Evolutionary conservation across 2,113 vertebrate genomes (phyloP).

Genomic region (Stigmatopora argus): DNA sequence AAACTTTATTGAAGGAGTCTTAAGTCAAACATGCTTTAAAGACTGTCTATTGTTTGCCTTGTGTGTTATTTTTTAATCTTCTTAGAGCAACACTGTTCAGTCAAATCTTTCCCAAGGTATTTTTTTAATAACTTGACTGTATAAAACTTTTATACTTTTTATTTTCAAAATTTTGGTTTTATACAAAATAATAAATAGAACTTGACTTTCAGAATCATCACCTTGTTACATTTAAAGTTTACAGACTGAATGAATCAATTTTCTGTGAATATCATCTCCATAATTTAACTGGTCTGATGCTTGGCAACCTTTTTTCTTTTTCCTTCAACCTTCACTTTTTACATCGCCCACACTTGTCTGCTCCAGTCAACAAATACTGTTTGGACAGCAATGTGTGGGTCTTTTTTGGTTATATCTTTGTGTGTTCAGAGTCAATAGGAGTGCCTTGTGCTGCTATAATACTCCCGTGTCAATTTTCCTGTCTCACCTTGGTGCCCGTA

Average conservation of each 20-base stretch:
- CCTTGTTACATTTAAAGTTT: not conserved
- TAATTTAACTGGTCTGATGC: conserved; percentile 62
- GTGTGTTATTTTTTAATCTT: conserved; percentile 1
- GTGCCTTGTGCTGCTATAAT: conserved; percentile 39
- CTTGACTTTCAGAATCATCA: not conserved
- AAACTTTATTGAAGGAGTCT: conserved; percentile 47
- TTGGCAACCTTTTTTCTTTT: conserved; percentile 43
- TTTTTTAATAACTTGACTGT: too few relatives aligned
- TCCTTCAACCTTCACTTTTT: conserved; percentile 14
- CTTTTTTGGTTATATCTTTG: conserved; percentile 19
- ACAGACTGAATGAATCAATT: not conserved
- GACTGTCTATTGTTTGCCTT: conserved; percentile 63
- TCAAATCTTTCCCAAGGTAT: not conserved
- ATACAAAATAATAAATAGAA: not conserved
- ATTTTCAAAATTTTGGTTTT: not conserved
- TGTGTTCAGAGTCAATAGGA: conserved; percentile 45
- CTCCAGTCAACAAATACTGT: conserved; percentile 62
- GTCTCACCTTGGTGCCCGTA: conserved; percentile 39
- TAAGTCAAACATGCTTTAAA: conserved; percentile 61
- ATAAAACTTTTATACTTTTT: not conserved
- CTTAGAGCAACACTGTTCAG: not conserved
- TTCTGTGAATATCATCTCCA: conserved; percentile 24
- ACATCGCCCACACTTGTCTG: conserved; percentile 35
- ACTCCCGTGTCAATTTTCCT: conserved; percentile 46
- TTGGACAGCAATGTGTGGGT: conserved; percentile 60